phyloP scores from a whole-genome alignment of 1,140 invertebrate species.

The Paralvinella palmiformis region DNA sequence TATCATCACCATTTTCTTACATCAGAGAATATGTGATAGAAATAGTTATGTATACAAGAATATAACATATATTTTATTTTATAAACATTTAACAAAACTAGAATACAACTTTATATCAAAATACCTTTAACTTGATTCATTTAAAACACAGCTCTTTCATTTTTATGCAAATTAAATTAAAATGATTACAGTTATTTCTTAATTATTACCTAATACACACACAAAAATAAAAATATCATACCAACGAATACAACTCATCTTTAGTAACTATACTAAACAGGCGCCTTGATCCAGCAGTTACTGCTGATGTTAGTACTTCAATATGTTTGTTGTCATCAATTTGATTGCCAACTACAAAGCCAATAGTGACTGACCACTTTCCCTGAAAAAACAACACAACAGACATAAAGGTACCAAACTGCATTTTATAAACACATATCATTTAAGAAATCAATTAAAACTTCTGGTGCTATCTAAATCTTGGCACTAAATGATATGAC shows the following conservation, averaged over 20 bases:
- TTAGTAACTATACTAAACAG: constrained; percentile 41
- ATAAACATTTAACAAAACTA: neutral
- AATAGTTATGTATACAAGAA: constrained; percentile 15
- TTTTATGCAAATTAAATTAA: neutral
- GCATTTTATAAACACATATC: too few species aligned
- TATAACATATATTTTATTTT: constrained; percentile 30
- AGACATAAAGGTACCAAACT: neutral
- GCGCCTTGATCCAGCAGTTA: constrained; percentile 34
- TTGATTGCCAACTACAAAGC: constrained; percentile 38
- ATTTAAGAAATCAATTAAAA: neutral
- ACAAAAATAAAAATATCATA: constrained; percentile 17
- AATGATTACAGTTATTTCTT: neutral
- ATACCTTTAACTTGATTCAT: neutral
- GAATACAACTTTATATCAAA: neutral
- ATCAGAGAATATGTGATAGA: neutral
- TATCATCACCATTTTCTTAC: neutral
- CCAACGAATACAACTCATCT: constrained; percentile 38
- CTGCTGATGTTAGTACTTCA: constrained; percentile 30
- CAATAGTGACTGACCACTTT: constrained; percentile 40
- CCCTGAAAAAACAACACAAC: constrained; percentile 29
- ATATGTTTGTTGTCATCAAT: constrained; percentile 40
- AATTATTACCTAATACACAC: too few species aligned
- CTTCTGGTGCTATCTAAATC: neutral
- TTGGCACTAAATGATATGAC: neutral
- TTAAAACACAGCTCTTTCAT: neutral